Base-by-base conservation (phyloP, 2,888 invertebrate species). In the Oscheius onirici region DNA sequence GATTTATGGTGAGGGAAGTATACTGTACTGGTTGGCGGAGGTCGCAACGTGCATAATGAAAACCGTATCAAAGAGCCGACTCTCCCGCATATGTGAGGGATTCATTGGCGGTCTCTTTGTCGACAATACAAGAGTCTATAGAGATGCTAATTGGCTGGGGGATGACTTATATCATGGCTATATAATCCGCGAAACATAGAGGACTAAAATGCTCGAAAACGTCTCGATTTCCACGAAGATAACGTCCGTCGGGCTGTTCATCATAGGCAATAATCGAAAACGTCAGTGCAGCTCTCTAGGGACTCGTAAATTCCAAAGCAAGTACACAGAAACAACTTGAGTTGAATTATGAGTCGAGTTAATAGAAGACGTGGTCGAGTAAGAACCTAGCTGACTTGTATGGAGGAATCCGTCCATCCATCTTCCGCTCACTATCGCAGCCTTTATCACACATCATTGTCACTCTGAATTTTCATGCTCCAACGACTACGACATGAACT, bases 401-500 rank as follows among this genome's bases (percentile, higher is more conserved):
- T 34, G 3, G 5, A 6, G 34, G 34, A 60, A 44, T 41, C 43
- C 43, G 20, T 20, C 49, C 49, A 65, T 49, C 28, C 49, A 49
- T 51, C 51, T 17, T 46, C 49, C 15, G 40, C 11, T 11, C 66
- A 43, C 68, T 57, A 57, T 57, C 68, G 43, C 34, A n/a, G 57
- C 44, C 68, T 68, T 68, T 67, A 67, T 67, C 66, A 67, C 54
- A 34, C 34, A 43, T 43, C 68, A 68, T 68, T 68, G 68, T 58
- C 68, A 68, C 68, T 68, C 77, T 69, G 71, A 72, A 74, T 74
- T 69, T 72, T 69, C 68, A 72, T 69, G 73, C 74, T 71, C 71
- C 69, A 78, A 69, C 74, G 76, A 71, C 69, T 76, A 52, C 65
- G 54, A 54, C 46, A 74, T 70, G 78, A 73, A 49, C 63, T 28